Percentiles rank a stretch among this genome's conserved stretches.
Conservation (phyloP, 2,797 vertebrate species). For the Geotrypetes seraphini region DNA sequence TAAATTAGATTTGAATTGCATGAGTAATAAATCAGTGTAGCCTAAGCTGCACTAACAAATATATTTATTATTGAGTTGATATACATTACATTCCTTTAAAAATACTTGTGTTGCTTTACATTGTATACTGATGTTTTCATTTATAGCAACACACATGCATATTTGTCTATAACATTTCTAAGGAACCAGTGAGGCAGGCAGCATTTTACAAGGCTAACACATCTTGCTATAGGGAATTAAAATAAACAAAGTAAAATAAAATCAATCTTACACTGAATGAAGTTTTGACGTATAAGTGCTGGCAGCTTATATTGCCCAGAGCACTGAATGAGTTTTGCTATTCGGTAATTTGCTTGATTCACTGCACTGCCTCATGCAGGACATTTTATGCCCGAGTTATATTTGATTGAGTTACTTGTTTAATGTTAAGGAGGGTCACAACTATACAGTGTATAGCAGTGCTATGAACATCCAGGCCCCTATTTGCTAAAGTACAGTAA, state of each 20-base stretch:
- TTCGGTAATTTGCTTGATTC: slow-evolving; percentile 67
- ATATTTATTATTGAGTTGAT: too few species aligned
- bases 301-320: slow-evolving; percentile 63
- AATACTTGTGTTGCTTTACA: too few species aligned
- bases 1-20: too few species aligned
- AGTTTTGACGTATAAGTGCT: slow-evolving; percentile 70
- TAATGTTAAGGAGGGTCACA: slow-evolving; percentile 54
- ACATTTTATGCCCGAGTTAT: slow-evolving; percentile 65
- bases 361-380: slow-evolving; percentile 52
- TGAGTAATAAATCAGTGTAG: too few species aligned
- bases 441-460: slow-evolving; percentile 53
- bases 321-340: slow-evolving; percentile 55
- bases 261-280: slow-evolving; percentile 71
- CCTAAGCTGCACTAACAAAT: too few species aligned
- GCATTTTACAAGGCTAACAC: slow-evolving; percentile 50
- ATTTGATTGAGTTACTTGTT: slow-evolving; percentile 64
- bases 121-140: too few species aligned
- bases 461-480: too few species aligned
- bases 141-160: too few species aligned
- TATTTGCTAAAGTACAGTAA: too few species aligned
- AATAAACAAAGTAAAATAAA: slow-evolving; percentile 70
- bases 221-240: slow-evolving; percentile 59
- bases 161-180: too few species aligned
- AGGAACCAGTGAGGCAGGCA: slow-evolving; percentile 50
- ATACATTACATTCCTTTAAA: too few species aligned